Evolutionary conservation across 2,113 vertebrate genomes (phyloP).

Genomic region (Labeo catla): DNA sequence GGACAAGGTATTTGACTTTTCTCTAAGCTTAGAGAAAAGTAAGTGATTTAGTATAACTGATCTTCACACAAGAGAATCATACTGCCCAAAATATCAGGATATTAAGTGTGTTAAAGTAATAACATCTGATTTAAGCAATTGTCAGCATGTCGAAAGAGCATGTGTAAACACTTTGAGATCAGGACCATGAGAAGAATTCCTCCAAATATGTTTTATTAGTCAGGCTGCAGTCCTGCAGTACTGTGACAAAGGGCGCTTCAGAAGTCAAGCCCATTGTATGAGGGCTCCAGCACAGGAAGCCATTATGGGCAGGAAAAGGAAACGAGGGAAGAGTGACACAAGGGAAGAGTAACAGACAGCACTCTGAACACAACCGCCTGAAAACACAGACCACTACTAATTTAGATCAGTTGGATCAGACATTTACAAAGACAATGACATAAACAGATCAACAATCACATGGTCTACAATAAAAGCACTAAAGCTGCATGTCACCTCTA

Average conservation of each 20-base stretch:
- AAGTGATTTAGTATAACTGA: not conserved
- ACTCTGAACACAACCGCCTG: not conserved
- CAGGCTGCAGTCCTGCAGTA: not conserved
- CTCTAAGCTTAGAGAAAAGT: not conserved
- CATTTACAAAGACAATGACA: not conserved
- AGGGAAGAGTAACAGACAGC: not conserved
- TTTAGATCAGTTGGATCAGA: not conserved
- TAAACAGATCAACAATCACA: not conserved
- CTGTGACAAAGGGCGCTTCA: not conserved
- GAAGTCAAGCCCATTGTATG: slow-evolving; percentile 35
- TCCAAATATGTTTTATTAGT: not conserved
- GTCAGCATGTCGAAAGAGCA: not conserved
- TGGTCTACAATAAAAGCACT: not conserved
- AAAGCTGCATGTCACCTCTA: not conserved
- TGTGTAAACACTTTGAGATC: not conserved
- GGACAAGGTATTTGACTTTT: not conserved
- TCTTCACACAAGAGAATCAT: slow-evolving; percentile 1
- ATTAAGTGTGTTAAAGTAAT: not conserved
- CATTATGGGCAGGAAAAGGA: slow-evolving; percentile 31
- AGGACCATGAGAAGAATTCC: not conserved
- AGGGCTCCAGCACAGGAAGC: slow-evolving; percentile 42
- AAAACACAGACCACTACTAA: not conserved
- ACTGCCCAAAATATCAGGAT: not conserved
- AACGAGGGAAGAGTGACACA: not conserved
- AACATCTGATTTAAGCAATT: not conserved